phyloP scores from a whole-genome alignment of 2,797 vertebrate genomes.

The Neostethus bicornis region DNA sequence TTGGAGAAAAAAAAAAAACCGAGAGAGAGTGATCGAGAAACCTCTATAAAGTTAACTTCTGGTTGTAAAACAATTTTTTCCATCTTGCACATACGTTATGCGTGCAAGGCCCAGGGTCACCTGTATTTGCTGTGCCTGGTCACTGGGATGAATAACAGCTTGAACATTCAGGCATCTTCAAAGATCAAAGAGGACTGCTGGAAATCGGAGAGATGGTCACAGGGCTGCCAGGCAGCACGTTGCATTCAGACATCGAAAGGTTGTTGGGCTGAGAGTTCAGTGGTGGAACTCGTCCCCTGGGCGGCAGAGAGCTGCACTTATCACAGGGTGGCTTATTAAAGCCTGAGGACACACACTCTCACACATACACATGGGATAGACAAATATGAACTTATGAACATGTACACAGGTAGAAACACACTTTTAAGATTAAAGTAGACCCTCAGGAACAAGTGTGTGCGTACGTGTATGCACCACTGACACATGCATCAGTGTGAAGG shows the following conservation, averaged over 20 bases:
- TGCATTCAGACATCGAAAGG: conserved; percentile 35
- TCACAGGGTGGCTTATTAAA: conserved; percentile 45
- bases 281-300: conserved; percentile 24
- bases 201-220: background rate
- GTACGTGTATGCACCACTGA: background rate
- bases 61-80: background rate
- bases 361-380: conserved; percentile 13
- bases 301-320: conserved; percentile 37
- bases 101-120: background rate
- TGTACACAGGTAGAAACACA: conserved; percentile 5
- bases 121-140: background rate
- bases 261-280: conserved; percentile 22
- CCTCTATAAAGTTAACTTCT: background rate
- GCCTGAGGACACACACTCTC: conserved; percentile 15
- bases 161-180: conserved; percentile 25
- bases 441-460: background rate
- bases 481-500: background rate
- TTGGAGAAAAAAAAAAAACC: too few species aligned
- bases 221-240: conserved; percentile 8
- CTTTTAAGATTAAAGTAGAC: conserved; percentile 9
- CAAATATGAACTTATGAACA: background rate
- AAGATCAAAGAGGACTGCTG: conserved; percentile 21
- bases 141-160: conserved; percentile 3
- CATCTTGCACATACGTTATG: too few species aligned
- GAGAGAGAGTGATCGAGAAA: too few species aligned